Conservation (phyloP, 2,113 vertebrate genomes). For the Turdus rufiventris region DNA sequence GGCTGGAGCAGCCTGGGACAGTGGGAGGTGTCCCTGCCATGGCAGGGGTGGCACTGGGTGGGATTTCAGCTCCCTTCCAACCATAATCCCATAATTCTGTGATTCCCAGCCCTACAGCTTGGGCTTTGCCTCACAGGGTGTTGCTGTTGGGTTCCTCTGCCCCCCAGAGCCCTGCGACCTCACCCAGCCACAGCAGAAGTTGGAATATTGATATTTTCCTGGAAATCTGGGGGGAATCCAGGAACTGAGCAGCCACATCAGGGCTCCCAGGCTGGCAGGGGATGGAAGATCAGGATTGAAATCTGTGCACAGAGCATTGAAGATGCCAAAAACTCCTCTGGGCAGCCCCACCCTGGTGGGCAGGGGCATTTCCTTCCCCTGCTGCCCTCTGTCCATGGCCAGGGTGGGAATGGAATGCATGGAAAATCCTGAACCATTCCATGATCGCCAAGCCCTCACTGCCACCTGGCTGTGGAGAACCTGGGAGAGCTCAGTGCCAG, state of each 20-base stretch:
- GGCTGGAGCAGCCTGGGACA: not conserved
- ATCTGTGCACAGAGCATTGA: too few relatives aligned
- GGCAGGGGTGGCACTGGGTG: not conserved
- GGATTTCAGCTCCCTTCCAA: not conserved
- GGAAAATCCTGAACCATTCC: not conserved
- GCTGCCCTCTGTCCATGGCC: not conserved
- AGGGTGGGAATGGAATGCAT: not conserved
- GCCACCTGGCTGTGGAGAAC: not conserved
- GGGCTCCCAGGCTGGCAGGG: not conserved
- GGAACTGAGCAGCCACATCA: not conserved
- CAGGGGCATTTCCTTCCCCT: not conserved
- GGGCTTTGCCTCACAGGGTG: not conserved
- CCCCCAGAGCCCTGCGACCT: not conserved
- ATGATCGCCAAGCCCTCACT: not conserved
- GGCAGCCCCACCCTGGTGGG: not conserved
- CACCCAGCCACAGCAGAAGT: not conserved
- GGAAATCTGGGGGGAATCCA: not conserved
- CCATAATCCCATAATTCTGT: not conserved
- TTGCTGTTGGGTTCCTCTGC: not conserved
- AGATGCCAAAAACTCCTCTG: not conserved
- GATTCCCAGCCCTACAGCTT: rapidly evolving
- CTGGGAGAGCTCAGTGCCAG: not conserved
- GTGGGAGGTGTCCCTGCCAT: not conserved
- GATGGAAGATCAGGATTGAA: not conserved
- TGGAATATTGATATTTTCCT: not conserved